These are phyloP conservation scores for Platalea minor DNA, from an alignment of 2,797 vertebrate species.

Conservation along the genomic window DNA sequence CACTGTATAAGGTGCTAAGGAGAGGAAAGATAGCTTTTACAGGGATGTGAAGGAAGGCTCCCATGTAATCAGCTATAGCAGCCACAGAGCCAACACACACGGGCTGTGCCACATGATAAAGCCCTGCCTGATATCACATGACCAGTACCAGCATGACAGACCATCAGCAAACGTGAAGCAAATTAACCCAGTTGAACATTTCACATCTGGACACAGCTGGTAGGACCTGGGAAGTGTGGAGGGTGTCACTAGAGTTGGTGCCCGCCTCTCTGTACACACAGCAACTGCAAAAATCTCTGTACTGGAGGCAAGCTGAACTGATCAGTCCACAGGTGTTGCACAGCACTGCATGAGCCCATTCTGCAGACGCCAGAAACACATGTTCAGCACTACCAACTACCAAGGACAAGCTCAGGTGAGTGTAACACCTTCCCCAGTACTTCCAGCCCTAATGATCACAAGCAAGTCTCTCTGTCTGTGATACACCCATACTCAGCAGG, in stretches of 20 bases:
- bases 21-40: not conserved
- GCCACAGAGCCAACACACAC: not conserved
- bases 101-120: not conserved
- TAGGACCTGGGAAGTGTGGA: not conserved
- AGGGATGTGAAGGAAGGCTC: not conserved
- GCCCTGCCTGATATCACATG: not conserved
- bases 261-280: not conserved
- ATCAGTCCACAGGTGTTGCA: too few relatives aligned
- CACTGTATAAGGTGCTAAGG: not conserved
- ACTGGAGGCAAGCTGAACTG: not conserved
- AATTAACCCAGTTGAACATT: not conserved
- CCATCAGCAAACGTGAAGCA: fast-evolving
- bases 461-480: not conserved
- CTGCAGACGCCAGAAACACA: not conserved
- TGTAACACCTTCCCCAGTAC: not conserved
- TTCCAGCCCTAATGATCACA: not conserved
- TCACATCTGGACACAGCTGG: not conserved
- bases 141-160: fast-evolving
- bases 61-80: not conserved
- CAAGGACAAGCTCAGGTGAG: not conserved
- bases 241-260: not conserved
- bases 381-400: not conserved
- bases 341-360: not conserved
- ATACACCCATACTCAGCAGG: not conserved
- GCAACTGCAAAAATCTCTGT: not conserved